These are phyloP conservation scores for Ambastaia sidthimunki DNA, from an alignment of 2,797 vertebrate genomes.

Conservation along the genomic window DNA sequence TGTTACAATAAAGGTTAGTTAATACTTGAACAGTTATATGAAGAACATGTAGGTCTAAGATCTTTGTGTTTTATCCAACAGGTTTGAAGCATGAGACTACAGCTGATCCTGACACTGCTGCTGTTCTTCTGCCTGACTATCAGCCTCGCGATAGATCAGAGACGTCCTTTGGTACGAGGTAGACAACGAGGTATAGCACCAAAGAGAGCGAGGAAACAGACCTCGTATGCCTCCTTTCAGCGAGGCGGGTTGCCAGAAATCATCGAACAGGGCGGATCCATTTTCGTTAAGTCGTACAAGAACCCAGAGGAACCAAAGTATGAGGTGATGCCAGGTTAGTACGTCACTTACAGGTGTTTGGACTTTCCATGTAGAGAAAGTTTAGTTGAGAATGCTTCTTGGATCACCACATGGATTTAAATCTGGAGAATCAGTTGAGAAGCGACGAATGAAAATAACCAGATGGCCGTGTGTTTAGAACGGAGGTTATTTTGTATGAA, in stretches of 20 bases:
- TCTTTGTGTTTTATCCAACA: constrained; percentile 35
- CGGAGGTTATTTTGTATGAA: not conserved
- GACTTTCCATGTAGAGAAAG: not conserved
- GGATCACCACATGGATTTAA: not conserved
- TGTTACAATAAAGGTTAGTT: constrained; percentile 40
- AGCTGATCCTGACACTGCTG: constrained; percentile 68
- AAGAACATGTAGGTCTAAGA: constrained; percentile 54
- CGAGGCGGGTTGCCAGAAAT: constrained; percentile 63
- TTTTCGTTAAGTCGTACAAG: constrained; percentile 48
- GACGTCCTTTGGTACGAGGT: constrained; percentile 46
- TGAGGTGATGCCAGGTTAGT: constrained; percentile 87
- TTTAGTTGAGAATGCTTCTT: not conserved
- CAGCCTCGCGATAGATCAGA: constrained; percentile 64
- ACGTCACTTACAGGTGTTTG: constrained; percentile 2
- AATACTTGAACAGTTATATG: constrained; percentile 73
- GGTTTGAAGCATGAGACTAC: constrained; percentile 56
- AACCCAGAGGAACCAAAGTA: constrained; percentile 76
- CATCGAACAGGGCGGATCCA: constrained; percentile 67
- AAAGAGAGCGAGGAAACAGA: constrained; percentile 56
- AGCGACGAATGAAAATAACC: not conserved
- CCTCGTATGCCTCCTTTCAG: not conserved
- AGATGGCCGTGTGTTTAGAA: constrained; percentile 4
- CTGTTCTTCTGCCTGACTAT: constrained; percentile 75
- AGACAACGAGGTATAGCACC: constrained; percentile 66
- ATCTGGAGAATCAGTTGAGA: not conserved